Percentiles rank a stretch among this genome's conserved stretches.
phyloP scores from a whole-genome alignment of 2,888 invertebrate genomes.

The Diabrotica balteata region DNA sequence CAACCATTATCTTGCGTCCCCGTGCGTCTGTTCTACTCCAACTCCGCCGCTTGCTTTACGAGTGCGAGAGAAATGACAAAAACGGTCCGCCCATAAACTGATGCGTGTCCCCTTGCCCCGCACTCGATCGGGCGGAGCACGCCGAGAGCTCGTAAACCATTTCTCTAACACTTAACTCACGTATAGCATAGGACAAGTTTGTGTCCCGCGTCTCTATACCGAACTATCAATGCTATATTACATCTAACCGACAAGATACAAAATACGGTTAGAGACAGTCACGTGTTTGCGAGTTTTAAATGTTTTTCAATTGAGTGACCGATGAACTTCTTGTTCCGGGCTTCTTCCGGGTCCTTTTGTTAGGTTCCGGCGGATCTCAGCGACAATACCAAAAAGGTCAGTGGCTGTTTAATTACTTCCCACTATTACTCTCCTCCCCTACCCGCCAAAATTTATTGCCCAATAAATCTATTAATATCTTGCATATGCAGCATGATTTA shows the following conservation, averaged over 20 bases:
- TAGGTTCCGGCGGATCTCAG: conserved; percentile 53
- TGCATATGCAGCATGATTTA: too few relatives aligned
- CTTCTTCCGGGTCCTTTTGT: conserved; percentile 55
- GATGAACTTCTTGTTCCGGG: conserved; percentile 59
- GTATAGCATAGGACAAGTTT: conserved; percentile 60
- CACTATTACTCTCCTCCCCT: conserved; percentile 40
- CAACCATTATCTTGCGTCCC: conserved; percentile 63
- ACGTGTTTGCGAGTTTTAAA: conserved; percentile 30
- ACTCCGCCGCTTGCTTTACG: conserved; percentile 27
- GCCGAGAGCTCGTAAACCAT: conserved; percentile 60
- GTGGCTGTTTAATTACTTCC: conserved; percentile 58
- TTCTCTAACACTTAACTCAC: conserved; percentile 62
- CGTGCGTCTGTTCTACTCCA: conserved; percentile 49
- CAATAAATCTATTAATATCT: neutral
- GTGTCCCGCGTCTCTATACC: conserved; percentile 55
- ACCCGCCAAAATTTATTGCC: conserved; percentile 8
- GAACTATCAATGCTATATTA: conserved; percentile 48
- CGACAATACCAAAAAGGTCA: conserved; percentile 58
- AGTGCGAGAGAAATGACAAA: conserved; percentile 58
- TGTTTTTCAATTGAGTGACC: conserved; percentile 49
- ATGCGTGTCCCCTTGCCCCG: conserved; percentile 50
- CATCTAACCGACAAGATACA: conserved; percentile 38
- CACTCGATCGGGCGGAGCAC: conserved; percentile 57
- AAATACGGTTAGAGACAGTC: conserved; percentile 25
- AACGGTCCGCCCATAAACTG: conserved; percentile 63